Evolutionary conservation across 1,140 invertebrate species (phyloP), one percentile per base, ranked within the genome.

Genomic region (Neodiprion fabricii): DNA sequence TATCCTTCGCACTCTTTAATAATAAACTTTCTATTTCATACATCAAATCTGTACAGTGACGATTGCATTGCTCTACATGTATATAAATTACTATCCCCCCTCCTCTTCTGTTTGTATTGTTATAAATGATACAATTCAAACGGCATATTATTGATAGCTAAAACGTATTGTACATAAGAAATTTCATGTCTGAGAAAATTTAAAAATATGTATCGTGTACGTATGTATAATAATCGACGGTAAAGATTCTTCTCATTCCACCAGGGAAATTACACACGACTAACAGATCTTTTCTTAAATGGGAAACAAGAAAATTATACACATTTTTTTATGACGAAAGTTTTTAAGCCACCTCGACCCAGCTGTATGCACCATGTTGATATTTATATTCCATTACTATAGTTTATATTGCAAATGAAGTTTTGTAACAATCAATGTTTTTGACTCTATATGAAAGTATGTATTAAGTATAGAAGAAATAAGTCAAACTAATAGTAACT

Each of bases 31-130:
- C n/a, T 61, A 14, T 61, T 61, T 61, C 53, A 61, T 61, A 61
- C 53, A 61, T 61, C 53, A 61, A 61, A 61, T 61, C 53, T 61
- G 53, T 61, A 61, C 53, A 61, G 53, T 61, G 53, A 61, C 53
- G 53, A 61, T 61, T 61, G 53, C 53, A 61, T 61, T 61, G 53
- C 53, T 61, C 53, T 61, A 61, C n/a, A 61, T 61, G n/a, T 14
- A 61, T 61, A 61, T 61, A 12, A 61, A 61, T 61, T 61, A 61
- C n/a, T 61, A 61, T 61, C n/a, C 28, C 28, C 28, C 28, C 28
- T 40, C 28, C 28, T 5, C 11, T 61, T 1, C n/a, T 61, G 11
- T 9, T 17, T 61, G 28, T 17, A 61, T 61, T 61, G 9, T 61
- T 61, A 5, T 61, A 61, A 61, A 61, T 61, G 53, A 61, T 61